Evolutionary conservation across 2,113 vertebrate species (phyloP), one percentile per base, ranked within the genome.

Genomic region (Meriones unguiculatus): DNA sequence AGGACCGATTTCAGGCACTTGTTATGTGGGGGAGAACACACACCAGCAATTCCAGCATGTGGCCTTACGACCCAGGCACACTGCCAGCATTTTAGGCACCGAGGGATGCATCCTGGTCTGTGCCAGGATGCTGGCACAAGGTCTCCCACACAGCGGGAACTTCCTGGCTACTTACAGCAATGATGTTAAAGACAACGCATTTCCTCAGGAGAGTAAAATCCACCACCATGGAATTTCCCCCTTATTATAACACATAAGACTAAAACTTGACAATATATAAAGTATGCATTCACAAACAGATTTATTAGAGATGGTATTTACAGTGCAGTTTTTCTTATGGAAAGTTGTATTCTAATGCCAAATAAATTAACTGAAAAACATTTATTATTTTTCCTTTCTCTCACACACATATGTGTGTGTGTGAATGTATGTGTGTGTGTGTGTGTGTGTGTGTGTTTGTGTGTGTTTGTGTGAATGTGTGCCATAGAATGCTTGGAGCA

Each of bases 251-350:
- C 57, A 24, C 30, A 14, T 70, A 64, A 70, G 32, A 70, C 18
- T 54, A 35, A 50, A 94, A 90, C 15, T 46, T 50, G 11, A 62
- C 18, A 35, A 80, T 38, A 38, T 67, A 85, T 64, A 80, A 64
- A 73, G 92, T 81, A 84, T 73, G 62, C 65, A 91, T 78, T 87
- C 78, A 80, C n/a, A 80, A 76, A 35, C 80, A 73, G 82, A 67
- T 64, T 69, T 80, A 65, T 87, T 87, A 62, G 89, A 93, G 89
- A 85, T 72, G 32, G 57, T 25, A 70, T 84, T 38, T 92, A 32
- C 52, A 78, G 11, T 41, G 57, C 12, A 82, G 7, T 46, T 57
- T 62, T 18, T 87, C 12, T 72, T 93, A 59, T 70, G 65, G 67
- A 85, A 82, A 92, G 15, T 70, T 78, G 9, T 25, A 24, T 30